Evolutionary conservation across 2,888 invertebrate species (phyloP).

Genomic region (Alentia gelatinosa): DNA sequence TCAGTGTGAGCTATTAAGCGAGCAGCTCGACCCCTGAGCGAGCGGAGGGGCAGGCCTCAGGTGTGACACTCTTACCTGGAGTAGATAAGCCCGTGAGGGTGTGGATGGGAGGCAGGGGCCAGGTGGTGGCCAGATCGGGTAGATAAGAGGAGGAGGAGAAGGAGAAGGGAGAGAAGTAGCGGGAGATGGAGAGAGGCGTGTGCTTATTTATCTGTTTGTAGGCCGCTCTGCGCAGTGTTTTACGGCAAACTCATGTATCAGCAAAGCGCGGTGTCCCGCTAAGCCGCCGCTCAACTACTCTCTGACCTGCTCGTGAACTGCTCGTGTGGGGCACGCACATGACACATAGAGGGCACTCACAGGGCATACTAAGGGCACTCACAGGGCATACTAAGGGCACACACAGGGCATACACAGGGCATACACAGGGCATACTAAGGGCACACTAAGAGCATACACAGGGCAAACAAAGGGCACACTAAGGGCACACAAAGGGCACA

Average conservation of each 20-base stretch:
- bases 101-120: not conserved
- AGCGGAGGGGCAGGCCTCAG: not conserved
- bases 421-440: not conserved
- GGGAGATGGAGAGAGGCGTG: not conserved
- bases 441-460: not conserved
- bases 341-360: not conserved
- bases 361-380: not conserved
- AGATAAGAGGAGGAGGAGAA: not conserved
- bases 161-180: not conserved
- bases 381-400: not conserved
- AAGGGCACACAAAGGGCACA: not conserved
- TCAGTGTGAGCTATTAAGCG: not conserved
- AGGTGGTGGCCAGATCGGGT: slow-evolving; percentile 15
- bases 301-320: not conserved
- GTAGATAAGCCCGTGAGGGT: not conserved
- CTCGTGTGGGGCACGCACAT: not conserved
- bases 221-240: not conserved
- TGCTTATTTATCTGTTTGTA: not conserved
- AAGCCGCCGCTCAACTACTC: not conserved
- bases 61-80: slow-evolving; percentile 11
- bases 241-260: not conserved
- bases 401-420: not conserved
- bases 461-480: not conserved
- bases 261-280: not conserved
- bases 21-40: not conserved